A percentile compares a stretch with the other conserved stretches of the same genome.
Conservation (phyloP, 2,113 vertebrate species). For the Amphiprion ocellaris region DNA sequence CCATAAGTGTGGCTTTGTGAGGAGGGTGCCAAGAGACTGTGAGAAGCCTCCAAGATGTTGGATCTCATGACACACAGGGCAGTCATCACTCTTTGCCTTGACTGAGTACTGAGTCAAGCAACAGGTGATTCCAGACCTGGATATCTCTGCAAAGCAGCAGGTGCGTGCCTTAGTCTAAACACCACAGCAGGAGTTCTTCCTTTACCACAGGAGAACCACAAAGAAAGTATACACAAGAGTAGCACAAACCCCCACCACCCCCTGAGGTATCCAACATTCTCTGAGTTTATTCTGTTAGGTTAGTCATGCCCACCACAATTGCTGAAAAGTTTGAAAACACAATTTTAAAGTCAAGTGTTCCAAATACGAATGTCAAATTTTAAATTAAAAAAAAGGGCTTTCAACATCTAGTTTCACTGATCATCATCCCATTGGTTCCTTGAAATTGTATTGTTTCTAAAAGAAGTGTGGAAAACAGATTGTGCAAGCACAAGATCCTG, state of each 20-base stretch:
- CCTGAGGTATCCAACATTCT: background rate
- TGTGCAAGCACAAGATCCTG: background rate
- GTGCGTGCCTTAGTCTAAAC: conserved; percentile 38
- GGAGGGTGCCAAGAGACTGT: conserved; percentile 21
- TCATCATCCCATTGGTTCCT: too few species aligned
- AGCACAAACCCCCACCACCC: background rate
- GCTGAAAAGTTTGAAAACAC: background rate
- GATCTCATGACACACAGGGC: conserved; percentile 46
- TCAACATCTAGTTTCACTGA: too few species aligned
- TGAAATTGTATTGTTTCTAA: conserved; percentile 1
- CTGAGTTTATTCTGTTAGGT: background rate
- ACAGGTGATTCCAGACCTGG: conserved; percentile 47
- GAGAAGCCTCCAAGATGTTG: conserved; percentile 40
- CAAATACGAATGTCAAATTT: background rate
- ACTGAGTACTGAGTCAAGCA: conserved; percentile 37
- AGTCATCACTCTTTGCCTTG: conserved; percentile 31
- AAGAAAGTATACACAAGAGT: conserved; percentile 3
- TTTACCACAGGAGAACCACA: conserved; percentile 41
- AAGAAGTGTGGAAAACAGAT: background rate
- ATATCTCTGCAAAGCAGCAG: conserved; percentile 45
- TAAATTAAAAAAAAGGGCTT: too few species aligned
- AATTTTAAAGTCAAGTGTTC: background rate
- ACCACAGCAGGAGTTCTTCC: conserved; percentile 34
- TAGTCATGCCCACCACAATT: background rate
- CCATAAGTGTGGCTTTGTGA: background rate